Conservation (phyloP, 2,113 vertebrate genomes). For the Pelecanoides urinatrix region DNA sequence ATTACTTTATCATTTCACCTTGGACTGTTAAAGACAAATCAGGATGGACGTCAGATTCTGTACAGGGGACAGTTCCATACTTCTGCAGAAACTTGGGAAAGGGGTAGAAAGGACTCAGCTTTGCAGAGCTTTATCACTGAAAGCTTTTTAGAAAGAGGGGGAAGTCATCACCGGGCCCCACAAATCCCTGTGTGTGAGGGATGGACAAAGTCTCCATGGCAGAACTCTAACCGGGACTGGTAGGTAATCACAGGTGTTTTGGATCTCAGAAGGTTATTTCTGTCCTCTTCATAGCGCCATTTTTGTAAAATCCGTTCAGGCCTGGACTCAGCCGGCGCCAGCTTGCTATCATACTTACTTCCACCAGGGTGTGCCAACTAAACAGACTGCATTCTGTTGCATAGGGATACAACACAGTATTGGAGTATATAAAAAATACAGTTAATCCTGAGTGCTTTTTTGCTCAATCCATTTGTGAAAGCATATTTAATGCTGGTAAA, state of each 20-base stretch:
- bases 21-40: neutral
- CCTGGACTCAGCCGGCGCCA: neutral
- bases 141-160: neutral
- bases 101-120: neutral
- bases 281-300: neutral
- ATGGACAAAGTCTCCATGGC: fast-evolving
- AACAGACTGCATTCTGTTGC: neutral
- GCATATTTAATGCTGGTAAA: neutral
- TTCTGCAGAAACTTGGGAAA: neutral
- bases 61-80: neutral
- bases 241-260: neutral
- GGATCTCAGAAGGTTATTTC: neutral
- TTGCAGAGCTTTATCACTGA: neutral
- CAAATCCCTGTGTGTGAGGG: neutral
- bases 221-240: fast-evolving
- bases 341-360: slow-evolving; percentile 8
- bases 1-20: neutral
- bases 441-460: neutral
- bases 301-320: neutral
- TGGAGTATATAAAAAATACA: neutral
- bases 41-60: neutral
- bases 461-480: slow-evolving; percentile 11
- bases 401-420: neutral
- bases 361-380: slow-evolving; percentile 58
- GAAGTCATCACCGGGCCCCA: neutral